Base-by-base conservation (phyloP, 1,140 invertebrate genomes). In the Pinna nobilis region DNA sequence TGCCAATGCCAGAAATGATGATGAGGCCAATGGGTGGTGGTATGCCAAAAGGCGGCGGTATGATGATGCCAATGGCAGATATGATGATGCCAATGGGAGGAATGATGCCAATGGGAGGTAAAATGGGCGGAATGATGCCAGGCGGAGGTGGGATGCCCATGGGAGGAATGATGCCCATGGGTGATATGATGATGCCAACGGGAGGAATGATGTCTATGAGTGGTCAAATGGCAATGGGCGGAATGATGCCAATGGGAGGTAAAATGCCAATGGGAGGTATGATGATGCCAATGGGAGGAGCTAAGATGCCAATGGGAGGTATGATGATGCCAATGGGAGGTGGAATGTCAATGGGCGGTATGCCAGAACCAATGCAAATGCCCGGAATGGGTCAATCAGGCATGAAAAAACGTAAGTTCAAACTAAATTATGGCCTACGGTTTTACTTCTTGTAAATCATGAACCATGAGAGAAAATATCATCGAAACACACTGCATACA, bases 161-260 rank as follows among this genome's bases (percentile, higher is more conserved):
- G n/a, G n/a, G n/a, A n/a, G n/a, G n/a, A n/a, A n/a, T n/a, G n/a
- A n/a, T n/a, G n/a, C n/a, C n/a, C n/a, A n/a, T n/a, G n/a, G n/a
- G n/a, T n/a, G n/a, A n/a, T n/a, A n/a, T n/a, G n/a, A n/a, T n/a
- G n/a, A n/a, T n/a, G n/a, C n/a, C n/a, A n/a, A n/a, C n/a, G n/a
- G n/a, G n/a, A n/a, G n/a, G n/a, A 37, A 47, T n/a, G n/a, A n/a
- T n/a, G n/a, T n/a, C 30, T 18, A 65, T 44, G 33, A 37, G 32
- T 47, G 69, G 68, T 65, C 65, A 66, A 28, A 66, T 65, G 25
- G 59, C 49, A 28, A 74, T 72, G 70, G 60, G 47, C n/a, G 33
- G 33, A 23, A 60, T 60, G 57, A 60, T 63, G 60, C 39, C 60
- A 63, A 69, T 57, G 67, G 53, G 67, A 47, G 67, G 53, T 33